A percentile compares a stretch with the other conserved stretches of the same genome.
phyloP scores from a whole-genome alignment of 2,113 vertebrate genomes.

The Malurus melanocephalus region DNA sequence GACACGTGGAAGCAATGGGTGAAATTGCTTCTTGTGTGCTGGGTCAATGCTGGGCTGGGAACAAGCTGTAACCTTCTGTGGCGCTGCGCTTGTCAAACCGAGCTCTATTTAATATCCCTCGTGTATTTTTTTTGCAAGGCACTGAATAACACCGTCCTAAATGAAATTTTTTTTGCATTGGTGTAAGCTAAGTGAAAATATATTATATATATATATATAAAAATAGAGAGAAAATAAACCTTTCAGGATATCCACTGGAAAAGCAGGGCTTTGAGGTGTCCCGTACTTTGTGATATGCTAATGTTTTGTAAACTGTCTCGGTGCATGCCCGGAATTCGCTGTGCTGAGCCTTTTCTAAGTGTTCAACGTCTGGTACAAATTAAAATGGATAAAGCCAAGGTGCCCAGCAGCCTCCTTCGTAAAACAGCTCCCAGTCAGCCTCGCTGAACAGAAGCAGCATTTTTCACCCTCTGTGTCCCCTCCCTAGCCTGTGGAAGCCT shows the following conservation, averaged over 20 bases:
- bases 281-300: not conserved
- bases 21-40: not conserved
- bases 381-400: conserved; percentile 52
- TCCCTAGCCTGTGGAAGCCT: not conserved
- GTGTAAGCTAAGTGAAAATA: conserved; percentile 36
- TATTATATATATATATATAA: not conserved
- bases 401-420: not conserved
- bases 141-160: conserved; percentile 14
- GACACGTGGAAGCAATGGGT: not conserved
- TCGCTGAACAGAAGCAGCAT: not conserved
- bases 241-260: not conserved
- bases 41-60: not conserved
- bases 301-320: conserved; percentile 62
- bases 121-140: conserved; percentile 14
- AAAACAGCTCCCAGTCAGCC: not conserved
- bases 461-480: not conserved
- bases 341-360: conserved; percentile 53
- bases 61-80: not conserved
- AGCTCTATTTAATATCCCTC: not conserved
- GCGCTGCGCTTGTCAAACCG: not conserved
- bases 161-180: not conserved
- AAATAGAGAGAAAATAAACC: not conserved
- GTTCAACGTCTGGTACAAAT: conserved; percentile 61
- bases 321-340: conserved; percentile 53
- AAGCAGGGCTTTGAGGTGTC: conserved; percentile 51